phyloP scores from a whole-genome alignment of 2,113 vertebrate species.

The Pelusios castaneus region DNA sequence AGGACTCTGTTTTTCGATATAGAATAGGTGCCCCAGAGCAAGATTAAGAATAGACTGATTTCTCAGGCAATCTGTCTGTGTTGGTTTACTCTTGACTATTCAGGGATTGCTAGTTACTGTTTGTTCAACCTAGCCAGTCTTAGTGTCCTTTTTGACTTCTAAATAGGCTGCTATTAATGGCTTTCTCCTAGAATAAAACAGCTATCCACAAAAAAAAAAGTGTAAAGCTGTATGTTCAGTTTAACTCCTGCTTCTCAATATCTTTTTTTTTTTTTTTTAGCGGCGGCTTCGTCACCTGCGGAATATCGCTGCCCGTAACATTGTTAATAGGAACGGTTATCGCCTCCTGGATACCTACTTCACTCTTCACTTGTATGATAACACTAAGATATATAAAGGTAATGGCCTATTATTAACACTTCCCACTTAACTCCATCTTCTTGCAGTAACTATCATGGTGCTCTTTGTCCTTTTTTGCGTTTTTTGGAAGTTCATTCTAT shows the following conservation, averaged over 20 bases:
- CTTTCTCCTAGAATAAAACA: neutral
- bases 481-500: neutral
- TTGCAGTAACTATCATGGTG: neutral
- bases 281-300: slow-evolving; percentile 95
- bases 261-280: slow-evolving; percentile 70
- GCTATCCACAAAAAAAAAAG: neutral
- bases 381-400: slow-evolving; percentile 85
- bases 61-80: neutral
- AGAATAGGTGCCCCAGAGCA: neutral
- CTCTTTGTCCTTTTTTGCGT: too few species aligned
- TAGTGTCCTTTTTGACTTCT: rapidly evolving
- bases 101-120: neutral
- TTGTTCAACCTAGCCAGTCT: neutral
- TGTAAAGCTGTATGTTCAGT: rapidly evolving
- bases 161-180: neutral
- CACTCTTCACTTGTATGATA: slow-evolving; percentile 92
- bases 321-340: slow-evolving; percentile 91
- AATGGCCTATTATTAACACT: neutral
- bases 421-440: neutral
- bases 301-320: slow-evolving; percentile 95
- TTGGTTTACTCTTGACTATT: neutral
- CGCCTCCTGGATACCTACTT: slow-evolving; percentile 96
- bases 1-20: too few species aligned
- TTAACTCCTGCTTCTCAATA: neutral
- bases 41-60: neutral